Base-by-base conservation (phyloP, 53 echinoderm and acorn worm species). In the Hippasteria phrygiana region DNA sequence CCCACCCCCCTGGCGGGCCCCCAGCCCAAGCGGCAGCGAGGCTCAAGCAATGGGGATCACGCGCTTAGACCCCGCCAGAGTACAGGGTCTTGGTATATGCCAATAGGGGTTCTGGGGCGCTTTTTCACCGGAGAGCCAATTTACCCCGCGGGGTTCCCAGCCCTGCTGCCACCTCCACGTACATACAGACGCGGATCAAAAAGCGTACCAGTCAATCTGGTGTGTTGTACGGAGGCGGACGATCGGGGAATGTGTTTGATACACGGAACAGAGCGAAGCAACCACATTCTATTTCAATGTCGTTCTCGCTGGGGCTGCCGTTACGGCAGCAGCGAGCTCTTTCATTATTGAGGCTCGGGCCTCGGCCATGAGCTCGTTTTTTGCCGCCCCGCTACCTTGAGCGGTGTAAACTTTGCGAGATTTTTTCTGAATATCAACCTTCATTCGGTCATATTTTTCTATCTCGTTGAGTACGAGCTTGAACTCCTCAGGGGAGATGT, bases 261-360 rank as follows among this genome's bases (percentile, higher is more conserved):
- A 40, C 28, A 72, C 32, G 72, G 29, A 75, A 48, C 47, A 72
- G 43, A 42, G 39, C 41, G 16, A 72, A 72, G 72, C 72, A 72
- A 72, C 72, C 43, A 18, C 72, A 72, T 40, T 72, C 33, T 72
- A 72, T 72, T 72, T 72, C 72, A n/a, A 66, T 29, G 33, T 66
- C 46, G 46, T 45, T 45, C 46, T 45, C 46, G 20, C 59, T 56
- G 20, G 59, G 10, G 59, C 20, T 3, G 18, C 20, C 66, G 72
- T 10, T 4, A 18, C 20, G 20, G n/a, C 72, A 39, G 72, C 72
- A 41, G 72, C 72, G 43, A 72, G 40, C 72, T 72, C n/a, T n/a
- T n/a, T n/a, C n/a, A 75, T 75, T 48, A 75, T 50, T 50, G 75
- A 48, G 48, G 47, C 75, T 48, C 75, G 75, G 75, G 75, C 75